These are phyloP conservation scores for Crematogaster levior DNA, from an alignment of 2,888 invertebrate species.

Conservation along the genomic window DNA sequence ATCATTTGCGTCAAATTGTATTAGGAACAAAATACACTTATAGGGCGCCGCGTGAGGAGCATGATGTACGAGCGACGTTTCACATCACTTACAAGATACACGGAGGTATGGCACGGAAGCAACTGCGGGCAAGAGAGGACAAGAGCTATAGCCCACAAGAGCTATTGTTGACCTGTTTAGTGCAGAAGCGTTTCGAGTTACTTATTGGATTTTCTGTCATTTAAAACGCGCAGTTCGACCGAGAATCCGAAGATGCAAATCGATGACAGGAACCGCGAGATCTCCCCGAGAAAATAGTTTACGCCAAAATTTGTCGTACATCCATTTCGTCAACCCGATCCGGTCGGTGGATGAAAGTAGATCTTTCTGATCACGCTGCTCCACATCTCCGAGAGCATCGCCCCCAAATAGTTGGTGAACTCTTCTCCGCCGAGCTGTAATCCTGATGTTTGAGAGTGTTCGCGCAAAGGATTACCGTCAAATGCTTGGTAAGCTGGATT, in stretches of 20 bases:
- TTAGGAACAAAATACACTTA: neutral
- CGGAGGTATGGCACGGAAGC: neutral
- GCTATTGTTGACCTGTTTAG: conserved; percentile 70
- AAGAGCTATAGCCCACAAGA: too few species aligned
- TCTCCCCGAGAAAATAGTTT: neutral
- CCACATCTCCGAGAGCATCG: conserved; percentile 15
- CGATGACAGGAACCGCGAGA: neutral
- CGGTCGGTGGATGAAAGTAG: neutral
- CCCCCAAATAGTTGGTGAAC: neutral
- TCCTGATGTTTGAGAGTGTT: neutral
- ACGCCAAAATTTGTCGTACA: neutral
- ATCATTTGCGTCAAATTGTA: neutral
- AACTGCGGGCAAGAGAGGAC: neutral
- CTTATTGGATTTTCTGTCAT: conserved; percentile 74
- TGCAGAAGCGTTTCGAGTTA: conserved; percentile 73
- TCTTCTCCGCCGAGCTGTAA: neutral
- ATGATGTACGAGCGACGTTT: neutral
- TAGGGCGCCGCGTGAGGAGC: neutral
- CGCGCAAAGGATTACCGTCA: conserved; percentile 5
- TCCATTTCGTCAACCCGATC: conserved; percentile 37
- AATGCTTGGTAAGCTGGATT: neutral
- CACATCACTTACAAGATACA: neutral
- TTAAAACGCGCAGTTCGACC: conserved; percentile 55
- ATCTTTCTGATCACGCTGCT: conserved; percentile 3
- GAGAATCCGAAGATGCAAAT: neutral